These are phyloP conservation scores for Hippopotamus amphibius DNA, from an alignment of 2,113 vertebrate genomes.

Conservation along the genomic window DNA sequence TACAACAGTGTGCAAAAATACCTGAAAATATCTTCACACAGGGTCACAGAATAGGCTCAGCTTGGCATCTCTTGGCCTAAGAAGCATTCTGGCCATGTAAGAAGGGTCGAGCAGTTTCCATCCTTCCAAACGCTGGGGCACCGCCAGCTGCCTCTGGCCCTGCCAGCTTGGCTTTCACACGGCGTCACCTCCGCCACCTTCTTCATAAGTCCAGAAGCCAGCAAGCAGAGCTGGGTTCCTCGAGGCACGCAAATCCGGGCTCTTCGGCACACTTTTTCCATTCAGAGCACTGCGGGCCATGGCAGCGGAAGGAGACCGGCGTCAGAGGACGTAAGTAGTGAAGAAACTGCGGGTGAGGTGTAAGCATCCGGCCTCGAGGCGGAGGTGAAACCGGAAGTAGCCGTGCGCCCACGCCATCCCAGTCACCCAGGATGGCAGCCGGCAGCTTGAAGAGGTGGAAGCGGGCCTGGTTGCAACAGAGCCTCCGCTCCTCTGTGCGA, in stretches of 20 bases:
- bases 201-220: slow-evolving; percentile 90
- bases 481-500: slow-evolving; percentile 92
- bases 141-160: not conserved
- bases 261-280: slow-evolving; percentile 93
- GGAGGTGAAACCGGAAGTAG: slow-evolving; percentile 92
- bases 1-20: slow-evolving; percentile 72
- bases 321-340: slow-evolving; percentile 92
- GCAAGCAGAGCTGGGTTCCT: slow-evolving; percentile 89
- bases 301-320: slow-evolving; percentile 95
- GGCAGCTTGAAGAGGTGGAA: slow-evolving; percentile 94
- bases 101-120: not conserved
- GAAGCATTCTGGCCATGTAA: slow-evolving; percentile 49
- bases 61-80: not conserved
- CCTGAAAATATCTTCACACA: slow-evolving; percentile 69
- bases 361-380: slow-evolving; percentile 94
- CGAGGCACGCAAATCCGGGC: slow-evolving; percentile 86
- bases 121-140: not conserved
- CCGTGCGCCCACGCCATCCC: slow-evolving; percentile 92
- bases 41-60: slow-evolving; percentile 52
- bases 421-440: slow-evolving; percentile 93
- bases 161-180: slow-evolving; percentile 84
- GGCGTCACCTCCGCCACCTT: slow-evolving; percentile 90
- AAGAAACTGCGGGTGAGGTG: slow-evolving; percentile 86
- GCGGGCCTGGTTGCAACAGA: slow-evolving; percentile 94
- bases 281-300: slow-evolving; percentile 94